These are phyloP conservation scores for Melanotaenia pygmaea DNA, from an alignment of 2,797 vertebrate species.

Conservation along the genomic window DNA sequence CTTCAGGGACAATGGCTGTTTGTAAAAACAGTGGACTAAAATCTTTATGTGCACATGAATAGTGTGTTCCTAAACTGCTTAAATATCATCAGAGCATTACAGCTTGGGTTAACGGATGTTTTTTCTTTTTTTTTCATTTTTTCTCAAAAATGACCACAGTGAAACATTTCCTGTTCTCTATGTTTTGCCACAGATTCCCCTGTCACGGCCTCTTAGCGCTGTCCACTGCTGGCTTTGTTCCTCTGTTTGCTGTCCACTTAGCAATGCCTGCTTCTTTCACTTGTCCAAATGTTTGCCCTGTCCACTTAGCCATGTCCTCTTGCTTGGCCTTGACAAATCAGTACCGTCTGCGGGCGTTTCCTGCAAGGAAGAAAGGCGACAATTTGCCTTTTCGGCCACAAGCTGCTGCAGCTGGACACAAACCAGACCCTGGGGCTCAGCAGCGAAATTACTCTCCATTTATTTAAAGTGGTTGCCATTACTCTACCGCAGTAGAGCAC, in stretches of 20 bases:
- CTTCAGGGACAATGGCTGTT: slow-evolving; percentile 64
- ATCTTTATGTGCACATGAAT: slow-evolving; percentile 45
- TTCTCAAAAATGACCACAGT: slow-evolving; percentile 32
- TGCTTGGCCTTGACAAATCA: slow-evolving; percentile 56
- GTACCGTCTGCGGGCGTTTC: slow-evolving; percentile 63
- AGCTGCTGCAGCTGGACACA: slow-evolving; percentile 75
- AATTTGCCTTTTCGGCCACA: slow-evolving; percentile 79
- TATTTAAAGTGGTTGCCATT: slow-evolving; percentile 79
- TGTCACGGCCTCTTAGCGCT: slow-evolving; percentile 54
- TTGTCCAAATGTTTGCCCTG: slow-evolving; percentile 69
- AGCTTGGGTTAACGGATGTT: slow-evolving; percentile 34
- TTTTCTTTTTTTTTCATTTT: slow-evolving; percentile 23
- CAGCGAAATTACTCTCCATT: slow-evolving; percentile 68
- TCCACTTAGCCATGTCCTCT: slow-evolving; percentile 75
- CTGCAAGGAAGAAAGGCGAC: slow-evolving; percentile 68
- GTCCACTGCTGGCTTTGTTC: slow-evolving; percentile 53
- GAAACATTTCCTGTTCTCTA: slow-evolving; percentile 14
- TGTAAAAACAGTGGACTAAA: slow-evolving; percentile 52
- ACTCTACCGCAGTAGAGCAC: slow-evolving; percentile 63
- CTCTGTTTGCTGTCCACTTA: slow-evolving; percentile 72
- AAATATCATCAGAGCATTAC: slow-evolving; percentile 15
- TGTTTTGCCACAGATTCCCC: slow-evolving; percentile 19
- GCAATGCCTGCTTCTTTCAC: slow-evolving; percentile 44
- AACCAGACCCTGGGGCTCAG: slow-evolving; percentile 69
- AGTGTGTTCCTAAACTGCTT: slow-evolving; percentile 28